These are phyloP conservation scores for Diuraphis noxia DNA, from an alignment of 1,140 invertebrate species.

Conservation along the genomic window DNA sequence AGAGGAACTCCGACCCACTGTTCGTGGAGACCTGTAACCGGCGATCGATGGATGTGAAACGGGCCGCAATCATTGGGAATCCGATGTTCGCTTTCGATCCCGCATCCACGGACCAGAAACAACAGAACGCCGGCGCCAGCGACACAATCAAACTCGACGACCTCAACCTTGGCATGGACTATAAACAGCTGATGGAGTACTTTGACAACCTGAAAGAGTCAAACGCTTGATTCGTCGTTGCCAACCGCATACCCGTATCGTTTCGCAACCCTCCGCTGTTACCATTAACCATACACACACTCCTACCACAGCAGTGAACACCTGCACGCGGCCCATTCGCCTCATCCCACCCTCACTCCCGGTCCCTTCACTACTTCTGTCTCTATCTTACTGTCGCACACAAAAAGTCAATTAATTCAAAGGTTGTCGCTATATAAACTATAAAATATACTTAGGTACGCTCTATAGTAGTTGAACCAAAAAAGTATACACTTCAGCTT, in stretches of 20 bases:
- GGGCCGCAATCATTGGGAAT: slow-evolving; percentile 83
- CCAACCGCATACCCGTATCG: not conserved
- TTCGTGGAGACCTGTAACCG: slow-evolving; percentile 56
- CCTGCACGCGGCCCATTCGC: not conserved
- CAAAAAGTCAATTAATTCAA: slow-evolving; percentile 35
- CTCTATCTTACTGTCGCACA: not conserved
- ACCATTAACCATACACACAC: not conserved
- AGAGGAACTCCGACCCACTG: slow-evolving; percentile 54
- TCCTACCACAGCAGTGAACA: not conserved
- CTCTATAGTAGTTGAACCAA: not conserved
- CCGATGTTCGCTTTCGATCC: slow-evolving; percentile 77
- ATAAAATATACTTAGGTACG: not conserved
- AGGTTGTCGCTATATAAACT: not conserved
- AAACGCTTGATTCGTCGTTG: slow-evolving; percentile 61
- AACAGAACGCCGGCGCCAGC: not conserved
- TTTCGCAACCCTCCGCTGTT: not conserved
- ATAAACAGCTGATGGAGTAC: slow-evolving; percentile 95
- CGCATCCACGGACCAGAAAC: slow-evolving; percentile 69
- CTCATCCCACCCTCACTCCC: not conserved
- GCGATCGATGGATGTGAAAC: slow-evolving; percentile 67
- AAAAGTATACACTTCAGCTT: not conserved
- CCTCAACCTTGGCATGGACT: slow-evolving; percentile 87
- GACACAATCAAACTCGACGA: slow-evolving; percentile 72
- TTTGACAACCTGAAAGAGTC: slow-evolving; percentile 95
- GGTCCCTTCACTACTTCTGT: not conserved